A percentile compares a stretch with the other conserved stretches of the same genome.
Evolutionary conservation across 1,140 invertebrate species (phyloP).

Genomic region (Thalassaphorura encarpata): DNA sequence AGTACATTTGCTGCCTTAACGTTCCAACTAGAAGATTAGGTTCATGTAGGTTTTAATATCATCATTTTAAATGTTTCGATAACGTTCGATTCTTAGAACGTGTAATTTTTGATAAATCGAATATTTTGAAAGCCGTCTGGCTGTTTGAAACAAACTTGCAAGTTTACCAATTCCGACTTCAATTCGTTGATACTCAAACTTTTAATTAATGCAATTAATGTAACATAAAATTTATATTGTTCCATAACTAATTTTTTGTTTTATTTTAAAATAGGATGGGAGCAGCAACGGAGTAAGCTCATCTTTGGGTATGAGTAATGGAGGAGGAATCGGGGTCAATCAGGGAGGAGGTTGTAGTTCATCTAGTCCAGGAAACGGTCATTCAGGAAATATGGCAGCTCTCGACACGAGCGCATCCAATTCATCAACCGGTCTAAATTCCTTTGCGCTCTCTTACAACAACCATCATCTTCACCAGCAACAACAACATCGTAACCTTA

Average conservation of each 20-base stretch:
- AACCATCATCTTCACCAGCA: neutral
- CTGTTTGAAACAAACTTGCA: no score
- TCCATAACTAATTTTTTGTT: slow-evolving; percentile 5
- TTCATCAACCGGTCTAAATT: neutral
- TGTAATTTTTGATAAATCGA: no score
- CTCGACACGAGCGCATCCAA: neutral
- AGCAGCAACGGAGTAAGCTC: slow-evolving; percentile 21
- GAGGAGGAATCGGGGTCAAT: slow-evolving; percentile 10
- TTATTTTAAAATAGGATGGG: slow-evolving; percentile 12
- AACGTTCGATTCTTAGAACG: no score
- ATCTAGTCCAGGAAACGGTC: slow-evolving; percentile 21
- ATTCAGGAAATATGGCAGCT: neutral
- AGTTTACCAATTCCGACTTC: no score
- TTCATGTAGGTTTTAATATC: no score
- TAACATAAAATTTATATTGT: no score
- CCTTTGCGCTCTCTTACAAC: neutral
- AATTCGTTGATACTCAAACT: no score
- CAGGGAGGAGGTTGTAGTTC: slow-evolving; percentile 11
- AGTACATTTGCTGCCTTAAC: neutral
- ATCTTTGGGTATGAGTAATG: slow-evolving; percentile 13
- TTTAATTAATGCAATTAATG: no score
- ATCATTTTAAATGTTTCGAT: no score
- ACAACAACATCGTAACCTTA: no score
- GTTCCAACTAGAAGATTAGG: no score
- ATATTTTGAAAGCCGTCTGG: no score